phyloP scores from a whole-genome alignment of 1,140 invertebrate species.

The Vanessa atalanta region DNA sequence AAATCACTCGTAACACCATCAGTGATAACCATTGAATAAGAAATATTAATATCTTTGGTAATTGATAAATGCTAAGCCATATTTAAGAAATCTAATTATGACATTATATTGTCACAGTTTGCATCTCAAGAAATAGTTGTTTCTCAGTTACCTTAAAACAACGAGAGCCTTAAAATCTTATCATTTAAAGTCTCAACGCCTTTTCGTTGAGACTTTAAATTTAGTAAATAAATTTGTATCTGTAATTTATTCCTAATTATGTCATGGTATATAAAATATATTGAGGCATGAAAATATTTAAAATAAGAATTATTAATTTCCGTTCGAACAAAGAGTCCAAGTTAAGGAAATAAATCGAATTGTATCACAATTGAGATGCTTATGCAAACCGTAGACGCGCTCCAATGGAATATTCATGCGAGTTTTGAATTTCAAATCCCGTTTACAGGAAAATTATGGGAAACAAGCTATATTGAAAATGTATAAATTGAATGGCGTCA shows the following conservation, averaged over 20 bases:
- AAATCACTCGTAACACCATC: too few species aligned
- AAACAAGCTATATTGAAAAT: constrained; percentile 69
- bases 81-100: too few species aligned
- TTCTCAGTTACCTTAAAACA: too few species aligned
- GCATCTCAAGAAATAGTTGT: too few species aligned
- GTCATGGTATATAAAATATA: not conserved
- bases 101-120: too few species aligned
- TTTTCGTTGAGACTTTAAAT: too few species aligned
- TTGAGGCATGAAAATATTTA: not conserved
- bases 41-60: too few species aligned
- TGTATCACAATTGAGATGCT: constrained; percentile 41
- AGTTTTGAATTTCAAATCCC: constrained; percentile 55
- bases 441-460: constrained; percentile 68
- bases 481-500: constrained; percentile 50
- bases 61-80: too few species aligned
- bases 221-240: not conserved
- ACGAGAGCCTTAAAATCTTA: too few species aligned
- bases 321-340: constrained; percentile 11
- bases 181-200: too few species aligned
- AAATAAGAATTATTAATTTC: constrained; percentile 22
- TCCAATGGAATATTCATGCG: constrained; percentile 50
- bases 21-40: too few species aligned
- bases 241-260: not conserved
- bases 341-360: constrained; percentile 37
- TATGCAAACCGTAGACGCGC: constrained; percentile 28